phyloP scores from a whole-genome alignment of 2,888 invertebrate species.

The Nymphalis c-album region DNA sequence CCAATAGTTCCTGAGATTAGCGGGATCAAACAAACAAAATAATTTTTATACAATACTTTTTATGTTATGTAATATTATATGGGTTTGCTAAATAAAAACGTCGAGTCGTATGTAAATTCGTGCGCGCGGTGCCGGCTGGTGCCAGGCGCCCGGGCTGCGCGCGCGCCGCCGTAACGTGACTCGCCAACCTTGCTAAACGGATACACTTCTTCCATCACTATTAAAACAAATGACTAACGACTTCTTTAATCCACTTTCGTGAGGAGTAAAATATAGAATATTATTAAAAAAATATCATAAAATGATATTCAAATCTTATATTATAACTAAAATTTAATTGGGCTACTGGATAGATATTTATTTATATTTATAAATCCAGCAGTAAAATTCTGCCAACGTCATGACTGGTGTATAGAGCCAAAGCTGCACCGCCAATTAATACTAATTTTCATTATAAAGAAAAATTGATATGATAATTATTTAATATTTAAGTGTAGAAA shows the following conservation, averaged over 20 bases:
- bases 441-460: too few relatives aligned
- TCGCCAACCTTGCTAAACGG: conserved; percentile 13
- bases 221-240: neutral
- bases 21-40: too few relatives aligned
- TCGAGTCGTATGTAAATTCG: neutral
- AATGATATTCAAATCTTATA: neutral
- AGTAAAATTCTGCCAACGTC: too few relatives aligned
- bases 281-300: neutral
- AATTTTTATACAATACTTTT: neutral
- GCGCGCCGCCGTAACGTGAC: conserved; percentile 12
- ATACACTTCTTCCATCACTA: neutral
- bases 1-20: too few relatives aligned
- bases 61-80: neutral
- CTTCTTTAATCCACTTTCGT: neutral
- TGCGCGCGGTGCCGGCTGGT: conserved; percentile 4
- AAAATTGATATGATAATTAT: too few relatives aligned
- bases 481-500: too few relatives aligned
- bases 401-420: too few relatives aligned
- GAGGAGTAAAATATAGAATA: neutral
- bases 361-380: too few relatives aligned
- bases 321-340: too few relatives aligned
- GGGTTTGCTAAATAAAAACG: conserved; percentile 2
- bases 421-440: too few relatives aligned
- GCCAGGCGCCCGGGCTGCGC: conserved; percentile 19
- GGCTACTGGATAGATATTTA: too few relatives aligned